Percentiles rank a stretch among this genome's conserved stretches.
Conservation (phyloP, 2,888 invertebrate genomes). For the Calephelis perditalis region DNA sequence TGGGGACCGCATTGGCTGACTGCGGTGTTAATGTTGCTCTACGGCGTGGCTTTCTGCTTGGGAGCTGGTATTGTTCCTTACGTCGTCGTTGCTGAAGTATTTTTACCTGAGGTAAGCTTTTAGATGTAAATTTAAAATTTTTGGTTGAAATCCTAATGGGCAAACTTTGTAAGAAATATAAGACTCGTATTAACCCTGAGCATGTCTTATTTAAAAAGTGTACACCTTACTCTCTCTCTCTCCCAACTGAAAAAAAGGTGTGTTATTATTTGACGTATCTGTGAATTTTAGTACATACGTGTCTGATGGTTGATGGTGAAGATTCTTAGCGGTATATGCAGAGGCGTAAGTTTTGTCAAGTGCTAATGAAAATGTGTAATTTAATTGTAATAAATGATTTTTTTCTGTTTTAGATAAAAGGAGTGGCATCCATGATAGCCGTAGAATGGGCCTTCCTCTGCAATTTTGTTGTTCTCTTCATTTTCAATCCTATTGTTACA, state of each 20-base stretch:
- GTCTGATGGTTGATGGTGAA: no score
- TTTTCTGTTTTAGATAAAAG: slow-evolving; percentile 43
- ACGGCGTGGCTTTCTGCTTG: slow-evolving; percentile 23
- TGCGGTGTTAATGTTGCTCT: slow-evolving; percentile 31
- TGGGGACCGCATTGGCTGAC: slow-evolving; percentile 36
- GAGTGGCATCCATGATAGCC: slow-evolving; percentile 43
- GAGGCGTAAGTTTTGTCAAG: no score
- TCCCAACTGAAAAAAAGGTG: no score
- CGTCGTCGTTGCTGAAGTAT: slow-evolving; percentile 46
- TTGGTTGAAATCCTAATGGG: no score
- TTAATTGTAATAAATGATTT: background rate
- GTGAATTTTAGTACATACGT: no score
- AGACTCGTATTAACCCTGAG: no score
- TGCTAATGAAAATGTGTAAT: no score
- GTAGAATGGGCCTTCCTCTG: slow-evolving; percentile 49
- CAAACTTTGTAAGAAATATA: no score
- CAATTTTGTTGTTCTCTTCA: slow-evolving; percentile 44
- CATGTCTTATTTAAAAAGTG: no score
- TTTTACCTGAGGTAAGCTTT: slow-evolving; percentile 49
- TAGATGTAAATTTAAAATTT: background rate
- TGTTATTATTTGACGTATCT: no score
- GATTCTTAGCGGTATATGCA: no score
- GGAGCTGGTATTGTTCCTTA: slow-evolving; percentile 49
- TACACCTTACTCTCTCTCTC: no score
- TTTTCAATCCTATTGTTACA: slow-evolving; percentile 43